Percentiles rank a stretch among this genome's conserved stretches.
These are phyloP conservation scores for Pollenia labialis DNA, from an alignment of 2,888 invertebrate genomes.

Conservation along the genomic window DNA sequence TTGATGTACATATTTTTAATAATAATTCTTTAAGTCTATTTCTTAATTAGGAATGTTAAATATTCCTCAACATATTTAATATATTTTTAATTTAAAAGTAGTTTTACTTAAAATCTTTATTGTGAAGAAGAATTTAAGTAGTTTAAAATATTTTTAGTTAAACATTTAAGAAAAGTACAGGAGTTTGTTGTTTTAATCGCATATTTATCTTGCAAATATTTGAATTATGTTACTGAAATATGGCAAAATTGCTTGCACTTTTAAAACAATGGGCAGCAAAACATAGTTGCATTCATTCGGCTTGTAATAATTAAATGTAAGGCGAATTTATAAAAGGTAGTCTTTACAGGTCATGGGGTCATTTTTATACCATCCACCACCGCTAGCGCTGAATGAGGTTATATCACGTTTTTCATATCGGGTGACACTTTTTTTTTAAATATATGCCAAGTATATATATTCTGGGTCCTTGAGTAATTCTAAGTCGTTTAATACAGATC, in stretches of 20 bases:
- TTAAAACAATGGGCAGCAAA: neutral
- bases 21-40: neutral
- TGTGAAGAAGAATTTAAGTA: neutral
- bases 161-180: neutral
- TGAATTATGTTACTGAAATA: neutral
- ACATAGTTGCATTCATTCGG: neutral
- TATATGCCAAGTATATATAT: too few relatives aligned
- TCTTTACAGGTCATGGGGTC: too few relatives aligned
- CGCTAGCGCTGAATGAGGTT: too few relatives aligned
- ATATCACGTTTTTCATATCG: too few relatives aligned
- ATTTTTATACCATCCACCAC: too few relatives aligned
- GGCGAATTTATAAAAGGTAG: too few relatives aligned
- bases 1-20: neutral
- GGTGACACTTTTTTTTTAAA: too few relatives aligned
- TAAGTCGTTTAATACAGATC: too few relatives aligned
- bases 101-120: slow-evolving; percentile 7
- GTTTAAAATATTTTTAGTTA: slow-evolving; percentile 9
- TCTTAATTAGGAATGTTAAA: slow-evolving; percentile 35
- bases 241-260: neutral
- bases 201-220: slow-evolving; percentile 8
- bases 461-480: too few relatives aligned
- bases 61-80: slow-evolving; percentile 12
- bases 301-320: too few relatives aligned
- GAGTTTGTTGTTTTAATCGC: neutral
- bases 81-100: slow-evolving; percentile 5